phyloP scores from a whole-genome alignment of 2,888 invertebrate genomes.

The Epirrita christyi region DNA sequence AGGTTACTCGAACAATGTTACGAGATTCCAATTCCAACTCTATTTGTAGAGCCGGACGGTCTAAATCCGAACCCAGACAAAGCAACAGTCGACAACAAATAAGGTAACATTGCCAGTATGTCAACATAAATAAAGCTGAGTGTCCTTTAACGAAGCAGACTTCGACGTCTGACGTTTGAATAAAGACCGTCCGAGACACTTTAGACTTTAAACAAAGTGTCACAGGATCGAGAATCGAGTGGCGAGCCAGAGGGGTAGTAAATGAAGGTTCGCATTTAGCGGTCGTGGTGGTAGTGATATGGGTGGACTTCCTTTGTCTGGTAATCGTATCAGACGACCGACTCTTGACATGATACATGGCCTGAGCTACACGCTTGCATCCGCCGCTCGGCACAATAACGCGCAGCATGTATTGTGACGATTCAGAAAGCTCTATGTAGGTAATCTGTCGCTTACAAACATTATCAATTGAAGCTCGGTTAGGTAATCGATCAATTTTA shows the following conservation, averaged over 20 bases:
- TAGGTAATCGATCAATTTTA: slow-evolving; percentile 62
- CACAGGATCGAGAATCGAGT: slow-evolving; percentile 58
- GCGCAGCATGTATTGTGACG: slow-evolving; percentile 21
- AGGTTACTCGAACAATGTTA: slow-evolving; percentile 40
- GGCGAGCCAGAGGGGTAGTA: slow-evolving; percentile 58
- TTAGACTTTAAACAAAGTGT: slow-evolving; percentile 60
- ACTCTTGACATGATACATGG: slow-evolving; percentile 81
- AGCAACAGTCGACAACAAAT: slow-evolving; percentile 66
- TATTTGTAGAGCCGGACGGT: slow-evolving; percentile 59
- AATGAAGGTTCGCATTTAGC: slow-evolving; percentile 81
- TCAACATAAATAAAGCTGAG: slow-evolving; percentile 83
- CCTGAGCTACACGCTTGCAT: slow-evolving; percentile 58
- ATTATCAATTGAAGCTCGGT: slow-evolving; percentile 28
- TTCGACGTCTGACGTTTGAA: slow-evolving; percentile 78
- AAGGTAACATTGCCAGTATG: slow-evolving; percentile 80
- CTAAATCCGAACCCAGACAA: slow-evolving; percentile 48
- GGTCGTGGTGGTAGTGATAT: slow-evolving; percentile 78
- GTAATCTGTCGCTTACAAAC: slow-evolving; percentile 14
- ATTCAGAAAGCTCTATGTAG: background rate
- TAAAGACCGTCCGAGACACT: slow-evolving; percentile 60
- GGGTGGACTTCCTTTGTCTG: slow-evolving; percentile 84
- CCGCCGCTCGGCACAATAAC: slow-evolving; percentile 11
- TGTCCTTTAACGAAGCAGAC: slow-evolving; percentile 84
- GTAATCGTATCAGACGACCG: slow-evolving; percentile 81
- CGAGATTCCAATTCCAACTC: slow-evolving; percentile 57